Evolutionary conservation across 2,113 vertebrate genomes (phyloP).

Genomic region (Raja brachyura): DNA sequence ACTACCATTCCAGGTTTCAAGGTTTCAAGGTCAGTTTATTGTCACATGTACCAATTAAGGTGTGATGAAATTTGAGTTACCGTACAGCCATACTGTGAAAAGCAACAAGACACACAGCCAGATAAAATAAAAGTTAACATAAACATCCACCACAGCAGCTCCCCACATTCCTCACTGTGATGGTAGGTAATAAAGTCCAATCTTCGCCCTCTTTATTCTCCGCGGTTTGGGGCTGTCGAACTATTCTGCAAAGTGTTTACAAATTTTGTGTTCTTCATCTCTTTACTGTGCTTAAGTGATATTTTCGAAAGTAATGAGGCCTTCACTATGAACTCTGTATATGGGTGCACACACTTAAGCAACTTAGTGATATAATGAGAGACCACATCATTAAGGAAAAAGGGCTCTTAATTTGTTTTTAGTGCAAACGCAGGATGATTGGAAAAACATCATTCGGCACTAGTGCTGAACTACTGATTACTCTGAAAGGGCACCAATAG

Average conservation of each 20-base stretch:
- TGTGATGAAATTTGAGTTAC: too few species aligned
- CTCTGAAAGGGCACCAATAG: background rate
- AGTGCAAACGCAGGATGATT: background rate
- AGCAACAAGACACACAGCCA: too few species aligned
- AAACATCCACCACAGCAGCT: too few species aligned
- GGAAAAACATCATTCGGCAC: background rate
- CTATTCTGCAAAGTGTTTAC: background rate
- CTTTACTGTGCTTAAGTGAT: background rate
- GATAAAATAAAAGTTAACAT: too few species aligned
- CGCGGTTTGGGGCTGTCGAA: background rate
- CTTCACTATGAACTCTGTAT: background rate
- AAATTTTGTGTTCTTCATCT: background rate
- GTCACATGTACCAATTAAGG: too few species aligned
- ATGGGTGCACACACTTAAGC: background rate
- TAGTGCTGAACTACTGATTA: background rate
- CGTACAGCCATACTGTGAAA: too few species aligned
- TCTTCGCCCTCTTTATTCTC: too few species aligned
- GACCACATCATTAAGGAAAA: background rate
- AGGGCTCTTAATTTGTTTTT: background rate
- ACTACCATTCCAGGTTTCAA: background rate
- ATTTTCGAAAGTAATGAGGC: background rate
- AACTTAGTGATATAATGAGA: background rate
- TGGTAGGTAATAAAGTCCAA: too few species aligned
- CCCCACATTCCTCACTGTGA: too few species aligned
- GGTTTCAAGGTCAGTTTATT: too few species aligned